Conservation (phyloP, 92 coral and sea anemone species). For the Zoanthus solanderi region DNA sequence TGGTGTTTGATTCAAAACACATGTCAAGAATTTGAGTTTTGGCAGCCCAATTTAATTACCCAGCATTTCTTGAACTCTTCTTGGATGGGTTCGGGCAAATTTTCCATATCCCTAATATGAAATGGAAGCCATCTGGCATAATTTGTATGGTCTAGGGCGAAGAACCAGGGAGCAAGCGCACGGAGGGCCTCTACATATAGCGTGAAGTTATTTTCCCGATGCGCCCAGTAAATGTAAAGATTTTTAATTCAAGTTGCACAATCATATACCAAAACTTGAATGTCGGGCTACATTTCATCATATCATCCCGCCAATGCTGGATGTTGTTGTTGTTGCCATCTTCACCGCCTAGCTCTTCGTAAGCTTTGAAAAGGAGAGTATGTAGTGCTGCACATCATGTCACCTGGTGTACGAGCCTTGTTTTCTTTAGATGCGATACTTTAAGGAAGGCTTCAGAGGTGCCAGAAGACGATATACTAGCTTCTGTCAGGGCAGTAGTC, state of each 20-base stretch:
- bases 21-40: not conserved
- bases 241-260: not conserved
- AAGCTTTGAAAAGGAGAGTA: no score
- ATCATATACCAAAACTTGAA: conserved; percentile 28
- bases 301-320: no score
- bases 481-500: conserved; percentile 6
- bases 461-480: not conserved
- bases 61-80: conserved; percentile 49
- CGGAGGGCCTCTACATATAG: conserved; percentile 30
- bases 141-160: not conserved
- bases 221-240: conserved; percentile 27
- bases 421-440: not conserved
- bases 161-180: conserved; percentile 31
- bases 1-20: not conserved
- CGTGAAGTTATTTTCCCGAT: conserved; percentile 36
- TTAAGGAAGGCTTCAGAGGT: conserved; percentile 3
- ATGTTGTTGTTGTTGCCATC: no score
- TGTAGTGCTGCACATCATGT: not conserved
- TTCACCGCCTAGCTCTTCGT: not conserved
- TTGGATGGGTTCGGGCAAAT: conserved; percentile 19
- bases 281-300: not conserved
- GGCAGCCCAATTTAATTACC: conserved; percentile 23
- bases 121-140: not conserved
- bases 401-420: not conserved
- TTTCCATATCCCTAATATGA: conserved; percentile 8